Base-by-base conservation (phyloP, 2,888 invertebrate genomes). In the Ichneumon xanthorius region DNA sequence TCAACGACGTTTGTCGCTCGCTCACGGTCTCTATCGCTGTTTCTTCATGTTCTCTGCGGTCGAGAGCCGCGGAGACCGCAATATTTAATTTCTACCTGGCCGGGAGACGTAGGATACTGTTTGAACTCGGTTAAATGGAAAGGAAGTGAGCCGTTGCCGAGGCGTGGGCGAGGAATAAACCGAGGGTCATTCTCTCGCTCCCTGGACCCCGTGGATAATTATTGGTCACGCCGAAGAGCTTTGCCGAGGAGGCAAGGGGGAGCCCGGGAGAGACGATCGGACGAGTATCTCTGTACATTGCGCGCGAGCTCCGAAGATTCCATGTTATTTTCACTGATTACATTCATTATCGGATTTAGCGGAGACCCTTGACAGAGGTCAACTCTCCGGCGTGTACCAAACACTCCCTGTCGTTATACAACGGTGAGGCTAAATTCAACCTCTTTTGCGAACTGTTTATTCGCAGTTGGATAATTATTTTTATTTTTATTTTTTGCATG, bases 281-380 rank as follows among this genome's bases (percentile, higher is more conserved):
- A 48, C 30, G 77, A 79, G 58, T 70, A 48, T 16, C 68, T 58
- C 26, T 4, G 58, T 58, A 58, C 70, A 16, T 53, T 55, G 45
- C 58, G 61, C 48, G 61, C 71, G 76, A 65, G 53, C 71, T 82
- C 85, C 76, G 86, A 89, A 90, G 91, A 92, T 92, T 91, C 91
- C 90, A 92, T 92, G 91, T 92, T 92, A 92, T 92, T 92, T 92
- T 85, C 87, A 48, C 79, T 91, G 91, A 92, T 92, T 91, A 91
- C 91, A 92, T 92, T 92, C 88, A 92, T 92, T 92, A 92, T 90
- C 89, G 88, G 89, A 92, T 91, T 91, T 90, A 89, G 90, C 90
- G 85, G 87, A 89, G 88, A 90, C 89, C 88, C 89, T 87, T 86
- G 87, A 88, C 88, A 89, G 87, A 81, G 55, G 40, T 67, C 7